Base-by-base conservation (phyloP, 2,113 vertebrate genomes). In the Clupea harengus region DNA sequence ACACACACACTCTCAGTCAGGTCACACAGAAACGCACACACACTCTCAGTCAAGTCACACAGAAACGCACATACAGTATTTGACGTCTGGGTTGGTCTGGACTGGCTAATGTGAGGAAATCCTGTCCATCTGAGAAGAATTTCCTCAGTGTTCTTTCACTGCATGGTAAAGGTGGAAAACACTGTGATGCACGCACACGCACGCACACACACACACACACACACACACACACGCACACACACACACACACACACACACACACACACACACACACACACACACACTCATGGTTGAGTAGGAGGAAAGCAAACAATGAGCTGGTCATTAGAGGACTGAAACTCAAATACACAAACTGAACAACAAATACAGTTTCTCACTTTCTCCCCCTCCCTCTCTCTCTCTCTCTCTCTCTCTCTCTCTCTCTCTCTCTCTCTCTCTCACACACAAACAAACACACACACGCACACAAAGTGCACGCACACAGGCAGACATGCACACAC, bases 61-160 rank as follows among this genome's bases (percentile, higher is more conserved):
- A n/a, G 22, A 60, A 9, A 67, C 25, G 15, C 64, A 32, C 64
- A 32, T 25, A 72, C 64, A 47, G 83, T 25, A n/a, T 94, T 91
- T 93, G 92, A 92, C 90, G 93, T 92, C 87, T 91, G 89, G 86
- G 72, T 44, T 82, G 45, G 84, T 87, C 87, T 28, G 88, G 88
- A 84, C 88, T 72, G 84, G 82, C 88, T 92, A 94, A 93, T 93
- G 93, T 91, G 89, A 83, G 93, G 93, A 95, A 94, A 94, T 95
- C 94, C 94, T 94, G 94, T 89, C 91, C 90, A 93, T 92, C 89
- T 83, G 86, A 22, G 84, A 91, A 92, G 92, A 91, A 94, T 93
- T 94, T 94, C 93, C 94, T 93, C 28, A 50, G 52, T 52, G 47
- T 52, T 60, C 20, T 32, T 60, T 17, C 64, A 72, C 49, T 82